Evolutionary conservation across 2,888 invertebrate genomes (phyloP).

Genomic region (Trisateles emortualis): DNA sequence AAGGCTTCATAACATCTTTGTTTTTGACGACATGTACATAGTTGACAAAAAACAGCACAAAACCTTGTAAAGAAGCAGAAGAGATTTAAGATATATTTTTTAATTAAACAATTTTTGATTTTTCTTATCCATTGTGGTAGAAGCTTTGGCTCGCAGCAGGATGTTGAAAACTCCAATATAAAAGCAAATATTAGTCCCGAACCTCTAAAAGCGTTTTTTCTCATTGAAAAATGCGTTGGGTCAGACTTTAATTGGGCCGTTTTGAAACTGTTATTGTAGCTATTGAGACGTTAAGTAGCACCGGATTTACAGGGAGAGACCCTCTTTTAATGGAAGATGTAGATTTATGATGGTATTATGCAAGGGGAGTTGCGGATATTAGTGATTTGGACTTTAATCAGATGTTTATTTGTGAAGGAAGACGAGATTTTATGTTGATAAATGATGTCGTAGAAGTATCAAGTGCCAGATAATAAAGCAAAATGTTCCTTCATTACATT

Average conservation of each 20-base stretch:
- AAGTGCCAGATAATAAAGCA: too few species aligned
- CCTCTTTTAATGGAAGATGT: constrained; percentile 13
- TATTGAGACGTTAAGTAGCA: constrained; percentile 40
- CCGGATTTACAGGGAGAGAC: constrained; percentile 19
- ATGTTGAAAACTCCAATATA: constrained; percentile 14
- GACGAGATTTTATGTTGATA: not conserved
- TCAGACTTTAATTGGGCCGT: constrained; percentile 48
- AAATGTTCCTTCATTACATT: too few species aligned
- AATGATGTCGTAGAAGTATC: not conserved
- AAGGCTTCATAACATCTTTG: too few species aligned
- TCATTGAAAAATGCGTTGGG: constrained; percentile 27
- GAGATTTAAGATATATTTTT: too few species aligned
- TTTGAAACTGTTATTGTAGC: constrained; percentile 44
- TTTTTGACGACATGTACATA: too few species aligned
- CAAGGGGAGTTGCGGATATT: not conserved
- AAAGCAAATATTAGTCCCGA: constrained; percentile 21
- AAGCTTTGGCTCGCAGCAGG: not conserved
- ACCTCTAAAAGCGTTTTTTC: constrained; percentile 18
- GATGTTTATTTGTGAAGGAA: not conserved
- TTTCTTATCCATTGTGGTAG: not conserved
- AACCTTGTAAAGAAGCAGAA: too few species aligned
- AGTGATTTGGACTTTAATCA: not conserved
- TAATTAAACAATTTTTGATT: not conserved
- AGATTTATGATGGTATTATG: constrained; percentile 5
- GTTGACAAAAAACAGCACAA: too few species aligned